Percentiles rank a stretch among this genome's conserved stretches.
Evolutionary conservation across 2,113 vertebrate species (phyloP).

Genomic region (Hypocryptadius cinnamomeus): DNA sequence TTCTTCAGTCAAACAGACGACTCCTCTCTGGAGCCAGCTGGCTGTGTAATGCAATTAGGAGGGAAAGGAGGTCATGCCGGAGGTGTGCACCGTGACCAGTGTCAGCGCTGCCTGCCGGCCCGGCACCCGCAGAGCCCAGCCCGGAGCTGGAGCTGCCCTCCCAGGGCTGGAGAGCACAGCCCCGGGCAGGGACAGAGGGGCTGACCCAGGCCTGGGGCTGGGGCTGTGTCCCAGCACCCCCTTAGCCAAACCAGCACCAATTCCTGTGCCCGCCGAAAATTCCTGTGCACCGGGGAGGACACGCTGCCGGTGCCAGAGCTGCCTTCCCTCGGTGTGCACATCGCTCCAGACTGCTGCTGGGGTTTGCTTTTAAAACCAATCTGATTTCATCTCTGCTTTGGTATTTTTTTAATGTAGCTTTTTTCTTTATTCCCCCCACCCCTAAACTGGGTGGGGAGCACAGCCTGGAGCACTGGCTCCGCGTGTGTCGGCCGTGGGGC

Average conservation of each 20-base stretch:
- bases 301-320: background rate
- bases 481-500: rapidly evolving
- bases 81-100: slow-evolving; percentile 74
- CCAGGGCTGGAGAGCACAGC: background rate
- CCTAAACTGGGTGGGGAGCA: background rate
- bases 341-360: rapidly evolving
- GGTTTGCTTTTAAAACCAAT: background rate
- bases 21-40: slow-evolving; percentile 89
- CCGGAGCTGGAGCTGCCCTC: background rate
- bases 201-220: background rate
- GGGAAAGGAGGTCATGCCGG: slow-evolving; percentile 85
- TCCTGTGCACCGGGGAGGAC: rapidly evolving
- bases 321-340: background rate
- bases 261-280: rapidly evolving
- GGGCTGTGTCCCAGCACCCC: background rate
- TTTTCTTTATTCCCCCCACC: rapidly evolving
- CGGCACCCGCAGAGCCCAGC: background rate
- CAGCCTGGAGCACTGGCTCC: background rate
- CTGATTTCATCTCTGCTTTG: background rate
- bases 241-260: rapidly evolving
- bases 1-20: slow-evolving; percentile 91
- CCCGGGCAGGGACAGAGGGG: background rate
- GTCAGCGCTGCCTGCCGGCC: background rate
- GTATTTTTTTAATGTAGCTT: background rate
- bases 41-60: slow-evolving; percentile 91